Evolutionary conservation across 1,140 invertebrate species (phyloP), one percentile per base, ranked within the genome.

Genomic region (Cherax destructor): DNA sequence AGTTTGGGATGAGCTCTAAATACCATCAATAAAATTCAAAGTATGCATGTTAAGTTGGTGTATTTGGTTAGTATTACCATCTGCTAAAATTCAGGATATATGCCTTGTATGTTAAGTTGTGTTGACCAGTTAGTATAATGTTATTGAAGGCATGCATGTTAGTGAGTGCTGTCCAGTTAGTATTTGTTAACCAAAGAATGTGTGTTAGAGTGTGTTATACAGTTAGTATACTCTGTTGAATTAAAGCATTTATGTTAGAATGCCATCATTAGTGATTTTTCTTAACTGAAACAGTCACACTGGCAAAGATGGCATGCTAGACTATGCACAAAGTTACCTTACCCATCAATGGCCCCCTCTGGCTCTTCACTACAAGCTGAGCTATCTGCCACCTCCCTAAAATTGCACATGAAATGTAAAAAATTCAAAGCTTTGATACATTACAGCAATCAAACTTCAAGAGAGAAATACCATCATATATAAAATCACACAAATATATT

Each of bases 341-440:
- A 86, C 85, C 85, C 85, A 77, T 78, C 72, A 59, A 30, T 77
- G 85, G 49, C 85, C 52, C 72, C 85, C 49, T 86, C 85, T 77
- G 85, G 50, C 52, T 78, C 85, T 52, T 77, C 85, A 77, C 85
- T 86, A 86, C 74, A 77, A 77, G 85, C 72, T 78, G 72, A 78
- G 59, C 85, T 86, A 86, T 77, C 85, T 59, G 85, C 76, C 85
- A 77, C 85, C 85, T 86, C 85, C 85, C 85, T 86, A 86, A 78
- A 86, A 86, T 86, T 52, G 50, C 77, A 79, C n/a, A 79, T 52
- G 50, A 49, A n/a, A 50, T 30, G 24, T 50, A 3, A 79, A 49
- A 50, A 49, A 79, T 30, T 50, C 47, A 79, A 79, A 49, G 21
- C n/a, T 74, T 24, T 74, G 69, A 74, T 21, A 74, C 24, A 30